A percentile compares a stretch with the other conserved stretches of the same genome.
Conservation (phyloP, 2,888 invertebrate species). For the Euproctis similis region DNA sequence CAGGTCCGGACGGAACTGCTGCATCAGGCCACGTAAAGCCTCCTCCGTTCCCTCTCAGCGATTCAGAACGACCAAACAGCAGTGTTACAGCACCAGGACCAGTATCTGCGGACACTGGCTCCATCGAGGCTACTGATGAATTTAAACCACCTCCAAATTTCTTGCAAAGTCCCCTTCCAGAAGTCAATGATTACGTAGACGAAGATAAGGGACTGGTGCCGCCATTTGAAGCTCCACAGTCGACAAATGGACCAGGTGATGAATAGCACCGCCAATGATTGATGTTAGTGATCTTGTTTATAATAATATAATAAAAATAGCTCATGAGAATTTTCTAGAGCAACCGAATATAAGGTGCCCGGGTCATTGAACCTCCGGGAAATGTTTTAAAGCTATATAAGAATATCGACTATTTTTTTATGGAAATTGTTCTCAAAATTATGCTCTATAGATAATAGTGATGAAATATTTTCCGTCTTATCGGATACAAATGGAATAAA, state of each 20-base stretch:
- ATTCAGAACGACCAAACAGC: slow-evolving; percentile 43
- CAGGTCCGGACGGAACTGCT: slow-evolving; percentile 72
- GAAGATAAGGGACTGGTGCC: slow-evolving; percentile 44
- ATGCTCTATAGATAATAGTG: no score
- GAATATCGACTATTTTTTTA: slow-evolving; percentile 13
- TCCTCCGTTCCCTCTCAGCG: slow-evolving; percentile 54
- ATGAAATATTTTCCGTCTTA: no score
- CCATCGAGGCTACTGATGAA: slow-evolving; percentile 16
- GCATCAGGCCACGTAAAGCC: slow-evolving; percentile 76
- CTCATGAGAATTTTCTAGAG: slow-evolving; percentile 5
- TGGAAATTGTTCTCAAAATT: slow-evolving; percentile 12
- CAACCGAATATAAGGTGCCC: background rate
- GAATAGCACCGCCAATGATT: slow-evolving; percentile 60
- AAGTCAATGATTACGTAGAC: slow-evolving; percentile 44
- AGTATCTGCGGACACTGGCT: slow-evolving; percentile 21
- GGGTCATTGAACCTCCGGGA: background rate
- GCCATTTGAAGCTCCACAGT: slow-evolving; percentile 49
- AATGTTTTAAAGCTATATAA: slow-evolving; percentile 5
- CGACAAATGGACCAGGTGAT: slow-evolving; percentile 70
- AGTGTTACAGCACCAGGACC: slow-evolving; percentile 23
- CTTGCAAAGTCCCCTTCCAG: slow-evolving; percentile 23
- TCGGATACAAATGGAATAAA: no score
- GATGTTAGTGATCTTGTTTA: slow-evolving; percentile 63
- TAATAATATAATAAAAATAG: slow-evolving; percentile 10
- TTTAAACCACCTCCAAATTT: slow-evolving; percentile 27